Evolutionary conservation across 2,113 vertebrate genomes (phyloP), one percentile per base, ranked within the genome.

Genomic region (Nycticryphes semicollaris): DNA sequence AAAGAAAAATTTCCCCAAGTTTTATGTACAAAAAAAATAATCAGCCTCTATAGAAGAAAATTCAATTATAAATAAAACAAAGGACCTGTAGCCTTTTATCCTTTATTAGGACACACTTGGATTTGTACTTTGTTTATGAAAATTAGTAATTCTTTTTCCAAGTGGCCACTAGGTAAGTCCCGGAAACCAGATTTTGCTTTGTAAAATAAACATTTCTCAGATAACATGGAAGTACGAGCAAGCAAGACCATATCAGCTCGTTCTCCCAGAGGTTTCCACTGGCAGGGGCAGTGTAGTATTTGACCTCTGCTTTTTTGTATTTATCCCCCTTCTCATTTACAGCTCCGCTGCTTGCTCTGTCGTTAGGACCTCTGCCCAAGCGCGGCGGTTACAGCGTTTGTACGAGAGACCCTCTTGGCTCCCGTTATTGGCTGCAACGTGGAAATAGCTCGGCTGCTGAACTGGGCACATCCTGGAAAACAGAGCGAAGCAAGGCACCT

Each of bases 391-490:
- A 41, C 50, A 37, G 60, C 4, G 12, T 60, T 89, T 28, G 35
- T 39, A 57, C 3, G 3, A 74, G 3, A 74, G 57, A 47, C 35
- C 74, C n/a, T 11, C 51, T 77, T 48, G 78, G 64, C 13, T 82
- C 70, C 79, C 30, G 14, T 72, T 33, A 35, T 12, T 30, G 77
- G 39, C 47, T 82, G 4, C 54, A 92, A 53, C 12, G 7, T 37
- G 83, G 90, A 83, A 94, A 91, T 51, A 86, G 93, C 82, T 86
- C 59, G 66, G 72, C 76, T 73, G 82, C 73, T 77, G 87, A 84
- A 89, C 90, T 84, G 24, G 15, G 24, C 22, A 6, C 21, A 45
- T 76, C 89, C 59, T 22, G 12, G 79, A 53, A 92, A 79, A 60
- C 59, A 18, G 16, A 72, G 28, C 12, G 25, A 75, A 89, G 23